Evolutionary conservation across 2,113 vertebrate genomes (phyloP).

Genomic region (Otis tarda): DNA sequence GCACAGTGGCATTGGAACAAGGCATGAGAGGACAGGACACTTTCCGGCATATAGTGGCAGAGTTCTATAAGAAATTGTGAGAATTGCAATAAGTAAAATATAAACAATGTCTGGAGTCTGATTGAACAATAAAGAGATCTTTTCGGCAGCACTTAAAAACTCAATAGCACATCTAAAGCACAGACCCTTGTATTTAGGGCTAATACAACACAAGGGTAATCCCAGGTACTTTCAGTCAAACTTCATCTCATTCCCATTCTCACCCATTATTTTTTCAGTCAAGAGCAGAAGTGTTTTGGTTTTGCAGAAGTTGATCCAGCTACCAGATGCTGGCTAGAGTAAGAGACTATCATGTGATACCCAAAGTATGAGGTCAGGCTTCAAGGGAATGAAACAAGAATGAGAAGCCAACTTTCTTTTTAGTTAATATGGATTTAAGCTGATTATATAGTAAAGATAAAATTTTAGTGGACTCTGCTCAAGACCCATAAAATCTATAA

Average conservation of each 20-base stretch:
- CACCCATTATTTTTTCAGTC: neutral
- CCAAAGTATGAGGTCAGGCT: neutral
- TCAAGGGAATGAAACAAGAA: conserved; percentile 28
- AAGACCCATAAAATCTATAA: neutral
- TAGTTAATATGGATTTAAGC: conserved; percentile 17
- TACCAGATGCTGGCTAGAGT: neutral
- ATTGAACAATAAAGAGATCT: neutral
- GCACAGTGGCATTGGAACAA: conserved; percentile 92
- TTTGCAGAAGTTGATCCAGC: neutral
- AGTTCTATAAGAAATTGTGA: conserved; percentile 80
- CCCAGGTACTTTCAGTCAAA: neutral
- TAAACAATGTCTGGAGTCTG: neutral
- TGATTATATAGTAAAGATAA: conserved; percentile 44
- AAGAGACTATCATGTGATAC: neutral
- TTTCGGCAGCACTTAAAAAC: neutral
- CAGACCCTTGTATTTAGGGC: neutral
- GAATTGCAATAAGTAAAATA: neutral
- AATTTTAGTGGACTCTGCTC: conserved; percentile 17
- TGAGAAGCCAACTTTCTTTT: neutral
- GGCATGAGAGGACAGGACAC: conserved; percentile 95
- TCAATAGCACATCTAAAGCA: neutral
- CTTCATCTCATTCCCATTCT: neutral
- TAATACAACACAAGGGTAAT: neutral
- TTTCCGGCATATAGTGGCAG: conserved; percentile 92
- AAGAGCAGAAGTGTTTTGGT: neutral